Evolutionary conservation across 2,113 vertebrate genomes (phyloP).

Genomic region (Elaphurus davidianus): DNA sequence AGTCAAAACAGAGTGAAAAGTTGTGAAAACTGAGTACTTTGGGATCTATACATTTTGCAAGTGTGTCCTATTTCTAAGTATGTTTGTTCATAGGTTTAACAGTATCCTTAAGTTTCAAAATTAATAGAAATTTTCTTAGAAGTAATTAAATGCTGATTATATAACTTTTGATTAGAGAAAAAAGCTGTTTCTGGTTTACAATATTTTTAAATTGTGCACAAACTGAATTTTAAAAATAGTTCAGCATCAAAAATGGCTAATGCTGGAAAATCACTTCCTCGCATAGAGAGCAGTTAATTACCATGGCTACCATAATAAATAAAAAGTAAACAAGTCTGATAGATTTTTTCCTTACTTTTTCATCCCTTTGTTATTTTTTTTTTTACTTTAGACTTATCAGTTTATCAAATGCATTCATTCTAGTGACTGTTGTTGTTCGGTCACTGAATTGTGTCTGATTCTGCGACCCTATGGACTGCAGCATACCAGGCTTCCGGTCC

Average conservation of each 20-base stretch:
- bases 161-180: background rate
- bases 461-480: background rate
- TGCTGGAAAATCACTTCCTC: background rate
- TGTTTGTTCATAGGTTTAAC: background rate
- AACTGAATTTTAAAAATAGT: constrained; percentile 35
- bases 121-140: background rate
- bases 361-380: background rate
- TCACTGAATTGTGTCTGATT: fast-evolving
- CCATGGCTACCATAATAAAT: constrained; percentile 61
- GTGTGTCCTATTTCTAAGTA: background rate
- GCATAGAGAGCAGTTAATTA: constrained; percentile 52
- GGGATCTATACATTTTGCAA: background rate
- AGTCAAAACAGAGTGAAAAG: background rate
- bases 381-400: background rate
- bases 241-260: constrained; percentile 9
- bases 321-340: constrained; percentile 50
- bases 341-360: constrained; percentile 45
- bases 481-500: background rate
- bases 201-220: constrained; percentile 58
- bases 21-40: background rate
- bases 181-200: background rate
- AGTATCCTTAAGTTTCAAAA: background rate
- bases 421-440: fast-evolving
- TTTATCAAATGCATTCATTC: constrained; percentile 24
- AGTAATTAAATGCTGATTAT: constrained; percentile 3